Base-by-base conservation (phyloP, 2,888 invertebrate genomes). In the Diarsia dahlii region DNA sequence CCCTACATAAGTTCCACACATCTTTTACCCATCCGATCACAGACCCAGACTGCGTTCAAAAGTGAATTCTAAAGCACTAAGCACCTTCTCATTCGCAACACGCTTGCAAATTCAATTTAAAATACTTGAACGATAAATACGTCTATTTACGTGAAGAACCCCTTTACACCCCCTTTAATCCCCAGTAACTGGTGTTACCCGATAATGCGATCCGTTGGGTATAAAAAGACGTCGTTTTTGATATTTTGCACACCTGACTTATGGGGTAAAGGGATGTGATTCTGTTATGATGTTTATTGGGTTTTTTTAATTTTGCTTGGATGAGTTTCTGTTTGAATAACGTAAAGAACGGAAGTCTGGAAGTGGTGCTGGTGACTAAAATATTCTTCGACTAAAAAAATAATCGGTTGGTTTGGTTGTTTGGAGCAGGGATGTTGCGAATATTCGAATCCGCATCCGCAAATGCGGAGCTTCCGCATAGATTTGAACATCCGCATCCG, bases 241-340 rank as follows among this genome's bases (percentile, higher is more conserved):
- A 86, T 86, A 84, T 86, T 81, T 82, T 73, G 78, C 84, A 84
- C 86, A 86, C 86, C 86, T 86, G 84, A 86, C 56, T 77, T 78
- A 23, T 0, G 63, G 63, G 45, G 15, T 15, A 20, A 63, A 45
- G 34, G 58, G 60, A n/a, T 23, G 45, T 20, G 74, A 74, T 73
- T 73, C 56, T 56, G 46, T 34, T 28, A 28, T 1, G 23, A 66
- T 78, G 48, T 28, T 28, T 28, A 28, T 8, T 63, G 46, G 39
- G 39, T 39, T 39, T 39, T 39, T 39, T 39, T 39, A 39, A 39
- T 28, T 28, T 28, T 39, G 39, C 39, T 46, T 15, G 28, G 39
- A 18, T 52, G 10, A 28, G 28, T 28, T 28, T 28, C 28, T 28
- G 28, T 28, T 28, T 1, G 28, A 28, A 28, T 28, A 28, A 28